Base-by-base conservation (phyloP, 2,888 invertebrate species). In the Leptura quadrifasciata region DNA sequence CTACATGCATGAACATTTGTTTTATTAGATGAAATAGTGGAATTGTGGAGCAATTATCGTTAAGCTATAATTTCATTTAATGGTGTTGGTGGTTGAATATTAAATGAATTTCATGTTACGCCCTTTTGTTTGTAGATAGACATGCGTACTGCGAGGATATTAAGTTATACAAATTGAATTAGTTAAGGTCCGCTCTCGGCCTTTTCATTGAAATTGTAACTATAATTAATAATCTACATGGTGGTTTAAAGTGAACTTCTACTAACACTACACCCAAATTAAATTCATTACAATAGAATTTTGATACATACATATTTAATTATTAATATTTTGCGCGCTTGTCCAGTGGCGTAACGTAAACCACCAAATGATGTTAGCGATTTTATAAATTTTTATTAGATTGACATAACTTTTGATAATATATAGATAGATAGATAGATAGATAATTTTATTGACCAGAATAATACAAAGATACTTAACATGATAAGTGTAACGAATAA, bases 51-150 rank as follows among this genome's bases (percentile, higher is more conserved):
- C 76, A 72, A 81, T 82, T 82, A 80, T 79, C 77, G 80, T 79
- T 81, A 78, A 61, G 78, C 72, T 74, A 81, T 82, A 82, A 82
- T 82, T 80, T 79, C 78, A 82, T 82, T 81, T 78, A 76, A 78
- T 72, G 74, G 77, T 76, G 77, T 60, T 74, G 77, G 80, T 77
- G 72, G 79, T 75, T 79, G 82, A 81, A 82, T 82, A 76, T 79
- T 76, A 81, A 82, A 81, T 80, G 79, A 79, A 78, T 73, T 79
- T 77, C 78, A 70, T 65, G 73, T 78, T 76, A 72, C 72, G 75
- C 68, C 78, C 81, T 79, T 81, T 81, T 81, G 81, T 79, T 81
- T 79, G 81, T 79, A 79, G 78, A 79, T 79, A 79, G 80, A 79
- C 80, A 80, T 79, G 77, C 78, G 77, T 79, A 78, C 69, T 79